Conservation (phyloP, 2,797 vertebrate species). For the Discoglossus pictus region DNA sequence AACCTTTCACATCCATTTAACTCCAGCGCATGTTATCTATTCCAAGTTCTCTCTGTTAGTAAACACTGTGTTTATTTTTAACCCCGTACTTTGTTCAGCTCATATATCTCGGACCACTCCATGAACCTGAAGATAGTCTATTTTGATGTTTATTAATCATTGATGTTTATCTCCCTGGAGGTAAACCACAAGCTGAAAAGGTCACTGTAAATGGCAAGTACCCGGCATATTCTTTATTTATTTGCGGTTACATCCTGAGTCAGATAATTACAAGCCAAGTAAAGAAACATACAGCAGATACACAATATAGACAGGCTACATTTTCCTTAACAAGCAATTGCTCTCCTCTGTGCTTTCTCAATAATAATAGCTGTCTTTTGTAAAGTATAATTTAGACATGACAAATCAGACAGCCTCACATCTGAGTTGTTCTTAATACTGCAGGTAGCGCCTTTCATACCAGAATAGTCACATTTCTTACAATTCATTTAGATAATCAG, state of each 20-base stretch:
- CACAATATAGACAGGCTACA: background rate
- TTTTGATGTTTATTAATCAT: constrained; percentile 10
- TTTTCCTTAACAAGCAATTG: background rate
- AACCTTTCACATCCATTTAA: too few relatives aligned
- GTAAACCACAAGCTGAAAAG: constrained; percentile 13
- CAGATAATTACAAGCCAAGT: constrained; percentile 1
- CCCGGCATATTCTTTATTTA: constrained; percentile 6
- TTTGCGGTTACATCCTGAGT: background rate
- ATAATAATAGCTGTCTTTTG: constrained; percentile 5
- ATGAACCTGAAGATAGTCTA: background rate
- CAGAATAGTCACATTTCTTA: constrained; percentile 40
- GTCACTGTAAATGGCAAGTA: constrained; percentile 1
- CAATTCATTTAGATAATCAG: constrained; percentile 56
- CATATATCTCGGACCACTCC: too few relatives aligned
- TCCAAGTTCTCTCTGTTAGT: too few relatives aligned
- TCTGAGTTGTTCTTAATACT: constrained; percentile 2
- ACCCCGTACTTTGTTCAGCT: too few relatives aligned
- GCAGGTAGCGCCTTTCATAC: constrained; percentile 7
- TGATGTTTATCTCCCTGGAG: constrained; percentile 8
- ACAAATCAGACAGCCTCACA: constrained; percentile 1
- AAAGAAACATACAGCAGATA: background rate
- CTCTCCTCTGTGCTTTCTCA: background rate
- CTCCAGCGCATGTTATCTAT: too few relatives aligned
- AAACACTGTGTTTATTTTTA: too few relatives aligned
- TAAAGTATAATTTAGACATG: constrained; percentile 17